Percentiles rank a stretch among this genome's conserved stretches.
phyloP scores from a whole-genome alignment of 2,113 vertebrate species.

The Sebastes fasciatus region DNA sequence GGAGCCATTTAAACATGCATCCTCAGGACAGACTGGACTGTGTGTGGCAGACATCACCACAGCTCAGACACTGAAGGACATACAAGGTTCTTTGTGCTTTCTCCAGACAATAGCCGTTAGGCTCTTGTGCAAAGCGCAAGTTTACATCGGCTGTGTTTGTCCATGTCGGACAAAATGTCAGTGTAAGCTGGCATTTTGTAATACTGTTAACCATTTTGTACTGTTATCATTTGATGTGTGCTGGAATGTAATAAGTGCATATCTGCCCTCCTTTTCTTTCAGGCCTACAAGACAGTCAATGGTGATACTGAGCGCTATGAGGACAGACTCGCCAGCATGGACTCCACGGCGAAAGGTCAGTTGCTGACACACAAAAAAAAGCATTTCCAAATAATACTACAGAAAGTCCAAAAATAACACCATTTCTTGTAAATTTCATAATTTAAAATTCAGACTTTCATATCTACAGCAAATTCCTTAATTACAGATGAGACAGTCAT shows the following conservation, averaged over 20 bases:
- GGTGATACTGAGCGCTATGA: slow-evolving; percentile 77
- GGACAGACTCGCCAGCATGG: slow-evolving; percentile 50
- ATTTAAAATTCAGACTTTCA: no score
- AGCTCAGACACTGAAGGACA: slow-evolving; percentile 2
- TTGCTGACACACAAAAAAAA: background rate
- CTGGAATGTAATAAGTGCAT: slow-evolving; percentile 32
- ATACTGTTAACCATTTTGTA: background rate
- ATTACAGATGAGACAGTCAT: background rate
- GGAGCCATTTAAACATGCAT: background rate
- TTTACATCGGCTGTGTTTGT: background rate
- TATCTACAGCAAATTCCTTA: background rate
- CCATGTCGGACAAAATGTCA: slow-evolving; percentile 11
- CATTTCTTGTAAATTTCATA: background rate
- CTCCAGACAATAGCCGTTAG: background rate
- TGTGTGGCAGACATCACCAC: slow-evolving; percentile 14
- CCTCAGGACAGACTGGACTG: background rate
- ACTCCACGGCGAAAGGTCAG: slow-evolving; percentile 63
- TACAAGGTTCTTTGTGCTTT: slow-evolving; percentile 36
- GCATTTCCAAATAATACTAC: background rate
- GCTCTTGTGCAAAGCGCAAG: background rate
- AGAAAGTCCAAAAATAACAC: background rate
- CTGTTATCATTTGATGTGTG: slow-evolving; percentile 31
- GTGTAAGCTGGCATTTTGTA: slow-evolving; percentile 10
- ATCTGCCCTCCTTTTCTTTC: slow-evolving; percentile 49
- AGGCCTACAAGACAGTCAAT: slow-evolving; percentile 88